Evolutionary conservation across 2,797 vertebrate genomes (phyloP), one percentile per base, ranked within the genome.

Genomic region (Balearica regulorum): DNA sequence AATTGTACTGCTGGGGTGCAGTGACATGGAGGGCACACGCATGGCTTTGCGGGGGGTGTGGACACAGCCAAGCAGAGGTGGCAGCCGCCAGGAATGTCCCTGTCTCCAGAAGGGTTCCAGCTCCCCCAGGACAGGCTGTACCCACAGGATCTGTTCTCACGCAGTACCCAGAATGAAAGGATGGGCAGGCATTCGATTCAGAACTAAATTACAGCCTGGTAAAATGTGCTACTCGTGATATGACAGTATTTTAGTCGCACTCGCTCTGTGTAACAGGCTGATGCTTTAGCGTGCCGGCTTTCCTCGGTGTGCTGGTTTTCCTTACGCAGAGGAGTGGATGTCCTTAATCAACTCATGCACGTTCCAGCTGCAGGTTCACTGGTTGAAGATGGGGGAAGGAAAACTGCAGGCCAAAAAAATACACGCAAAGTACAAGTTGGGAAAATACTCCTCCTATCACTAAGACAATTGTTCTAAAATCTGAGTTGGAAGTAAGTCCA

Each of bases 41-140:
- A 14, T 22, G 1, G 3, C 7, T 2, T 44, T 51, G 33, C 1
- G 25, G 31, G 28, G 19, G 46, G 55, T 1, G 2, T 61, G 62
- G 25, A 64, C n/a, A 25, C 29, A 31, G 60, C 37, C 53, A 43
- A 21, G 44, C 6, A 43, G 72, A 49, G 71, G 44, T 14, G 25
- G 53, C 43, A 57, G 35, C 61, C 1, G 3, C 43, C 11, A 44
- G 64, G 72, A 16, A 39, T 24, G 46, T 49, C 31, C 7, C 55
- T 5, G 2, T 53, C 46, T 37, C 64, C 39, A 28, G 7, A 39
- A 58, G 55, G 46, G 41, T 43, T 62, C 22, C 49, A 22, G 3
- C 21, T 55, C 26, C 33, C 24, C 35, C 37, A 8, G 65, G 43
- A 43, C 43, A 51, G 73, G 55, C 57, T 78, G 48, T 48, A 41